Evolutionary conservation across 2,113 vertebrate genomes (phyloP), one percentile per base, ranked within the genome.

Genomic region (Procavia capensis): DNA sequence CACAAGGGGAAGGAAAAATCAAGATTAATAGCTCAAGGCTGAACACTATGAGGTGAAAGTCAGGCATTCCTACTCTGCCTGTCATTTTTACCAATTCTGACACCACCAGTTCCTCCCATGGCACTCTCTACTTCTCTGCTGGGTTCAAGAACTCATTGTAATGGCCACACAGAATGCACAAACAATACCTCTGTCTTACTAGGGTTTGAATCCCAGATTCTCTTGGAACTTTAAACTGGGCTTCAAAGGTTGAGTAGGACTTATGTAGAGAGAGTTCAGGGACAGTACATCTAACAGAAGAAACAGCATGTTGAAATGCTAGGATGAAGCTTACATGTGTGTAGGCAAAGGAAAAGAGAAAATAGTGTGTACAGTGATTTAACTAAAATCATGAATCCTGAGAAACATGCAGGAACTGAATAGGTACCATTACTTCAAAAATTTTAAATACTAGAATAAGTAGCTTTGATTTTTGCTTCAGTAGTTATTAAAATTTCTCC

Each of bases 401-500:
- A 80, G 45, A 78, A 79, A 85, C 75, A 89, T 29, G 27, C 45
- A 54, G 4, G 84, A 85, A 19, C 2, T 34, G 34, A 2, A 9
- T 22, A 36, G 50, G 16, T 95, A 9, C 14, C 13, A 5, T 75
- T 63, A 50, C n/a, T 85, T 88, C 6, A 74, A 81, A 88, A 80
- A 31, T 79, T 9, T 57, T 94, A 57, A 89, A 81, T 43, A 45
- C n/a, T 24, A 74, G 31, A 93, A 66, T 61, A 16, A 59, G 22
- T 85, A 88, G 14, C 34, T 94, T 88, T 85, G n/a, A n/a, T n/a
- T 95, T 84, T 68, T 74, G 81, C 57, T 90, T 82, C 19, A 91
- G 22, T 9, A 27, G 93, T 93, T 78, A 81, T 43, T 95, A 74
- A 93, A 93, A 66, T 34, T 3, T 72, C 14, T 74, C 19, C 3